Evolutionary conservation across 1,140 invertebrate genomes (phyloP).

Genomic region (Ylistrum balloti): DNA sequence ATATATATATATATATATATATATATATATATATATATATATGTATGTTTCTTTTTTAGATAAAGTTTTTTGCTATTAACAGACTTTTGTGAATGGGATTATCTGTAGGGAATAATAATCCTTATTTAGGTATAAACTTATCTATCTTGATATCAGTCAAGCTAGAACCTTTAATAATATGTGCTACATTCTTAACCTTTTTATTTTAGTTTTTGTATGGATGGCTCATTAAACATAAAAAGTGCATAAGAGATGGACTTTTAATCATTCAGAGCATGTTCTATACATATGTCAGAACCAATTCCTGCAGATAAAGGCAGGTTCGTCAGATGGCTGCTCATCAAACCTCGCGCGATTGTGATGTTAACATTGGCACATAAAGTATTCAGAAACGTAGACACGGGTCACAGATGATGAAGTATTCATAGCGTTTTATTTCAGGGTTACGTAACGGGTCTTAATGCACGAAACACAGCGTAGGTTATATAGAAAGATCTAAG

Average conservation of each 20-base stretch:
- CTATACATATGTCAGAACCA: neutral
- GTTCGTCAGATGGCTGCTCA: slow-evolving; percentile 3
- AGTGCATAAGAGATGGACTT: slow-evolving; percentile 32
- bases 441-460: neutral
- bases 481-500: neutral
- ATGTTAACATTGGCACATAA: slow-evolving; percentile 18
- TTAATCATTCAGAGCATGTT: slow-evolving; percentile 27
- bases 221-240: slow-evolving; percentile 39
- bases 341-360: neutral
- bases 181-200: neutral
- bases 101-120: neutral
- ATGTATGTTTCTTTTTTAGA: too few species aligned
- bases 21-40: too few species aligned
- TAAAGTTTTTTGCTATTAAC: too few species aligned
- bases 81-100: too few species aligned
- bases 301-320: neutral
- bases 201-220: neutral
- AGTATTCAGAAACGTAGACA: neutral
- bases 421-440: neutral
- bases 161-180: neutral
- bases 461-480: neutral
- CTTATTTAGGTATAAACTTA: too few species aligned
- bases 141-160: neutral
- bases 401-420: neutral
- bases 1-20: too few species aligned